Evolutionary conservation across 2,113 vertebrate species (phyloP).

Genomic region (Pholis gunnellus): DNA sequence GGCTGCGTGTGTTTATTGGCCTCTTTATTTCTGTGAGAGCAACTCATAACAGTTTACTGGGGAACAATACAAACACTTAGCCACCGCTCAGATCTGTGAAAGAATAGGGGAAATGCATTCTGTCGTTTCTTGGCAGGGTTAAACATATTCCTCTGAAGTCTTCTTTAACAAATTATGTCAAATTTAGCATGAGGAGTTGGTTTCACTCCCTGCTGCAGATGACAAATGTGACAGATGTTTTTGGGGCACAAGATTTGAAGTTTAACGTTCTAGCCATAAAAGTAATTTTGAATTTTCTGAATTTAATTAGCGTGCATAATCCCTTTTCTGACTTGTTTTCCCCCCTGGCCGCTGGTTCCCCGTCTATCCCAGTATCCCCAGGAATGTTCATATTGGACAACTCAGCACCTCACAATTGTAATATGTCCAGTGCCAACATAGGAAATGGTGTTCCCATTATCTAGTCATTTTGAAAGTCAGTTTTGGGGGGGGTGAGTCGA

Average conservation of each 20-base stretch:
- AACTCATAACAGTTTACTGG: neutral
- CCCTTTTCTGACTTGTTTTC: neutral
- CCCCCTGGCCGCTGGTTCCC: neutral
- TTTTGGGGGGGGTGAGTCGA: no score
- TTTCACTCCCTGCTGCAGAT: slow-evolving; percentile 2
- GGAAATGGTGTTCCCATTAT: neutral
- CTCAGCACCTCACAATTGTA: neutral
- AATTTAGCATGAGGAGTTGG: neutral
- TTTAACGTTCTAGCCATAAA: neutral
- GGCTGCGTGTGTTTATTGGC: neutral
- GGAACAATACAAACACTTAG: neutral
- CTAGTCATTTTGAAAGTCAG: neutral
- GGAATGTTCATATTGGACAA: neutral
- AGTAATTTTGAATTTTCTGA: neutral
- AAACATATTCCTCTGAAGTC: neutral
- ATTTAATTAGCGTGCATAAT: neutral
- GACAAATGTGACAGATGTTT: slow-evolving; percentile 11
- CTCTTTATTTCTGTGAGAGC: slow-evolving; percentile 1
- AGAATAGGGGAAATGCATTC: neutral
- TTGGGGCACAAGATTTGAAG: neutral
- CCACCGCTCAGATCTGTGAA: neutral
- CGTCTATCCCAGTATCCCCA: neutral
- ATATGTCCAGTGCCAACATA: neutral
- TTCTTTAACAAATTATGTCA: neutral
- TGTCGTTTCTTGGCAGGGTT: neutral